Base-by-base conservation (phyloP, 2,888 invertebrate species). In the Gibbula magus region DNA sequence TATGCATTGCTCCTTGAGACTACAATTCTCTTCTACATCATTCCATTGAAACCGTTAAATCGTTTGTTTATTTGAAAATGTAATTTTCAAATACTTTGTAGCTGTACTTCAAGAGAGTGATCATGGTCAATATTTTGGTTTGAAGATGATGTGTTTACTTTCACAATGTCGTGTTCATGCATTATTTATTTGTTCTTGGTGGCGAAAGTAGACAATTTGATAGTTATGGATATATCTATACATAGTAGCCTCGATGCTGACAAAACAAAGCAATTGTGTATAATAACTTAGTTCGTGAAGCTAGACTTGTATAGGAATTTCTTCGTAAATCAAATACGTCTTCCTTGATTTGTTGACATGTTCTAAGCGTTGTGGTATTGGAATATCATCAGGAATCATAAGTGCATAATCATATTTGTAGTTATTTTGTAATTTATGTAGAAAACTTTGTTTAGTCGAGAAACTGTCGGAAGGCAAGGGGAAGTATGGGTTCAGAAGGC, bases 311-410 rank as follows among this genome's bases (percentile, higher is more conserved):
- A 61, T 61, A 61, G 61, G 61, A 61, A 25, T 25, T 29, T 61
- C 29, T 70, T 39, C 25, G 39, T 70, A 39, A 70, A 70, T 70
- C 70, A 52, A 75, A 75, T 29, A 75, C 54, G 75, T 75, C 75
- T 75, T 75, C 75, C 75, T 75, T 53, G 25, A 54, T 53, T 75
- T 75, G 32, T 52, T 54, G 45, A 51, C 29, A 75, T 75, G 75
- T 75, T 75, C 54, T 25, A 53, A 75, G 75, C 75, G 75, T 75
- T 75, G 75, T 75, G 75, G 75, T 75, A 35, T 18, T 39, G 29
- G 32, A 54, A 18, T 18, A 20, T 51, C 51, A 51, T 75, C 75
- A 75, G 75, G 75, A 75, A 75, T 35, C 54, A 51, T 51, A 52
- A 29, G 29, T 53, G 75, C 75, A 75, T 75, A 75, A 75, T 75